Evolutionary conservation across 2,888 invertebrate species (phyloP), one percentile per base, ranked within the genome.

Genomic region (Carterocephalus palaemon): DNA sequence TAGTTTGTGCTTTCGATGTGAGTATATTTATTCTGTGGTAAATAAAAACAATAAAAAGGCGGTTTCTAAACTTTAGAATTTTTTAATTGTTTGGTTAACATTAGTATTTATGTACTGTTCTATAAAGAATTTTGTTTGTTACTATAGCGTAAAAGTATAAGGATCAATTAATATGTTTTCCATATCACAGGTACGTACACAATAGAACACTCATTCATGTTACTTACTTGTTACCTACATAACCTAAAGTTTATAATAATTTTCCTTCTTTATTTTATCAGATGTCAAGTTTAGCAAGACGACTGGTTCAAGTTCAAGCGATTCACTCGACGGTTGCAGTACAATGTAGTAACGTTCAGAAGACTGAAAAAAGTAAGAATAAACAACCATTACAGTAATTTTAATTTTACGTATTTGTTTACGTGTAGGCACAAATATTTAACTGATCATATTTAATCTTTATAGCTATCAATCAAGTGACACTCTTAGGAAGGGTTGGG

Each of bases 401-500:
- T n/a, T n/a, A n/a, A n/a, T n/a, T n/a, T n/a, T n/a, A n/a, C n/a
- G n/a, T n/a, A n/a, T n/a, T n/a, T n/a, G n/a, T n/a, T n/a, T n/a
- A n/a, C n/a, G n/a, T n/a, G n/a, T n/a, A n/a, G n/a, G n/a, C n/a
- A n/a, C n/a, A n/a, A n/a, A n/a, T n/a, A n/a, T n/a, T n/a, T n/a
- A 28, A 19, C 13, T 22, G 3, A 23, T 12, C 10, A 13, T 38
- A 15, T 49, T 46, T 52, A 33, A n/a, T n/a, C n/a, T n/a, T 71
- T 74, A 4, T 61, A 86, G 86, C 95, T 38, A 80, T 97, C 38
- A 97, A 97, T 76, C 91, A 90, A 73, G 94, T 97, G 0, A 94
- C 92, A 12, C 77, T 98, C 23, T 74, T 98, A 40, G 97, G 97
- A 2, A 88, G 97, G 68, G 94, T 94, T 23, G 97, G 97, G 0